Percentiles rank a stretch among this genome's conserved stretches.
Conservation (phyloP, 2,888 invertebrate genomes). For the Acleris emargana region DNA sequence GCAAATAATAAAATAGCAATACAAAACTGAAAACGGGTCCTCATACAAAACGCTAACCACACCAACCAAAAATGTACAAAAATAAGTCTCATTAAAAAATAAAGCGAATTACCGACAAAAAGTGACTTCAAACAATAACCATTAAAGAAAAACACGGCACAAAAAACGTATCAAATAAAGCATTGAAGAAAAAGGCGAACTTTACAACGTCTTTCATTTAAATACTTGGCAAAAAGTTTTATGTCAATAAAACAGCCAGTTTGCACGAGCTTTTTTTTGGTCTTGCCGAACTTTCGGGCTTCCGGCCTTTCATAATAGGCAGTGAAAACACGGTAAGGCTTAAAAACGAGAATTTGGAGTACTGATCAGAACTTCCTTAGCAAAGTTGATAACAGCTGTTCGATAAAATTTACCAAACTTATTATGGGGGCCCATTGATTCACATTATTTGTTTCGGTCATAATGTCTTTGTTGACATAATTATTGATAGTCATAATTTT, state of each 20-base stretch:
- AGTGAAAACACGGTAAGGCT: neutral
- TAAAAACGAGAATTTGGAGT: too few species aligned
- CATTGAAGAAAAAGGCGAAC: slow-evolving; percentile 10
- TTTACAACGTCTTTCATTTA: slow-evolving; percentile 36
- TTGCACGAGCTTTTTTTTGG: slow-evolving; percentile 25
- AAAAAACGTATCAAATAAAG: slow-evolving; percentile 13
- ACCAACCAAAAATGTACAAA: too few species aligned
- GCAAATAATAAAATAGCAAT: too few species aligned
- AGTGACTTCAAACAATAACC: slow-evolving; percentile 5
- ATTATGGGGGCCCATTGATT: too few species aligned
- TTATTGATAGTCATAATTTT: too few species aligned
- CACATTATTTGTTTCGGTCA: too few species aligned
- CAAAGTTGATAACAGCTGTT: too few species aligned
- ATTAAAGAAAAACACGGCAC: slow-evolving; percentile 6
- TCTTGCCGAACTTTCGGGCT: slow-evolving; percentile 20
- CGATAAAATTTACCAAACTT: too few species aligned
- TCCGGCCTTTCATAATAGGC: slow-evolving; percentile 1
- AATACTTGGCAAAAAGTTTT: slow-evolving; percentile 36
- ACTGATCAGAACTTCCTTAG: too few species aligned
- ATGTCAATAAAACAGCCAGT: slow-evolving; percentile 36
- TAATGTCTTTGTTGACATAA: too few species aligned
- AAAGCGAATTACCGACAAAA: neutral
- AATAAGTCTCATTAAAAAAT: neutral
- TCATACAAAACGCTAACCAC: too few species aligned
- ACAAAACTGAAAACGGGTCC: too few species aligned